Conservation (phyloP, 35 echinoderm and acorn worm species). For the Strongylocentrotus purpuratus region DNA sequence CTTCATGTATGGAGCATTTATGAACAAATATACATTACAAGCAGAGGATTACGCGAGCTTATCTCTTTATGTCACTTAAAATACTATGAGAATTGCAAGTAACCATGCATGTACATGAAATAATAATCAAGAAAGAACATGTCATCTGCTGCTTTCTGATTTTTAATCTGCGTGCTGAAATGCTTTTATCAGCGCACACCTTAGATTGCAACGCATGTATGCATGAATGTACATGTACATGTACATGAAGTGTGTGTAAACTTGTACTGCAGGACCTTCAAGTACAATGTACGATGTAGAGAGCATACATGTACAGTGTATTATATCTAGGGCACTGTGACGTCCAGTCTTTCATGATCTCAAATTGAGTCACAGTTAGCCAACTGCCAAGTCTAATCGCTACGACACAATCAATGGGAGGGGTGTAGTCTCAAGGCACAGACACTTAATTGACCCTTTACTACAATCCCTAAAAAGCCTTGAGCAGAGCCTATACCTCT, state of each 20-base stretch:
- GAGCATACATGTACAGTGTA: background rate
- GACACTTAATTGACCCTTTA: too few species aligned
- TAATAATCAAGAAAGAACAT: too few species aligned
- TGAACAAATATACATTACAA: too few species aligned
- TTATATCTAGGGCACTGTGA: background rate
- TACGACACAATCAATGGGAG: constrained; percentile 26
- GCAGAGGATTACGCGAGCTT: too few species aligned
- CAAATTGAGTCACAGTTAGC: constrained; percentile 14
- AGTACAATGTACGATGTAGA: background rate
- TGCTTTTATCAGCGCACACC: background rate
- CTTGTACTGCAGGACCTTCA: background rate
- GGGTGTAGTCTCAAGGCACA: background rate
- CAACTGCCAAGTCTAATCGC: constrained; percentile 11
- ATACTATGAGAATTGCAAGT: too few species aligned
- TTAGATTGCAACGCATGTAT: background rate
- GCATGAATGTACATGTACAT: background rate
- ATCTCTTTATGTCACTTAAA: too few species aligned
- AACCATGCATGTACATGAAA: too few species aligned
- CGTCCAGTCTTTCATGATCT: background rate
- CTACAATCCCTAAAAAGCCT: too few species aligned
- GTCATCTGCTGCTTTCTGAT: background rate
- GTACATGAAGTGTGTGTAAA: background rate
- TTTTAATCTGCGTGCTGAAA: background rate
- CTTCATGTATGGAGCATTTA: too few species aligned
- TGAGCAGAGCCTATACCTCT: too few species aligned